phyloP scores from a whole-genome alignment of 1,140 invertebrate genomes.

The Drosophila nasuta region DNA sequence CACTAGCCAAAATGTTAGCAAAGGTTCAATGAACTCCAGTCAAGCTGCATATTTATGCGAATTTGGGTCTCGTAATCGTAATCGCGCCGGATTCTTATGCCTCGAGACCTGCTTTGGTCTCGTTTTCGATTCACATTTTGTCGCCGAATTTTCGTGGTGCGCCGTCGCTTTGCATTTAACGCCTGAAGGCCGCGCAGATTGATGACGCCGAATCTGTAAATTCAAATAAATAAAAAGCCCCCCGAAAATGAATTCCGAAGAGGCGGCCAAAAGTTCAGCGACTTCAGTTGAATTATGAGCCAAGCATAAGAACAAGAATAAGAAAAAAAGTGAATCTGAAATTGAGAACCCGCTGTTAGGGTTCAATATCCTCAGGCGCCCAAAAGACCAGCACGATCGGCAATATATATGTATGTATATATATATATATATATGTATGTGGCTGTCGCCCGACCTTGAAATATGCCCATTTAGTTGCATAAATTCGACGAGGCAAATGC shows the following conservation, averaged over 20 bases:
- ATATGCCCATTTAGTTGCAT: conserved; percentile 72
- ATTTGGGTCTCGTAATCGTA: conserved; percentile 72
- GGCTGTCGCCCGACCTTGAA: conserved; percentile 71
- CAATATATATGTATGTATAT: background rate
- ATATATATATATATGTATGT: background rate
- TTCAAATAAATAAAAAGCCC: conserved; percentile 56
- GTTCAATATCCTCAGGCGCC: conserved; percentile 46
- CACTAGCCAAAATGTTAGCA: conserved; percentile 64
- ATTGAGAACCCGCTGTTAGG: conserved; percentile 69
- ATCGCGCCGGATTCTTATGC: conserved; percentile 28
- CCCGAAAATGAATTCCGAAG: conserved; percentile 34
- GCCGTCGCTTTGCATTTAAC: conserved; percentile 72
- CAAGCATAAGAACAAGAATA: conserved; percentile 22
- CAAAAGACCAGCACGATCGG: conserved; percentile 27
- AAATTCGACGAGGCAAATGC: conserved; percentile 51
- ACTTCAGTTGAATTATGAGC: conserved; percentile 70
- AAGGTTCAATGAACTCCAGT: conserved; percentile 63
- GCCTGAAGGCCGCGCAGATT: conserved; percentile 75
- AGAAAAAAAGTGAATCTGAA: conserved; percentile 77
- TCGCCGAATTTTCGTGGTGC: conserved; percentile 44
- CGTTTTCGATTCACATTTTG: conserved; percentile 60
- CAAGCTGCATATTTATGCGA: conserved; percentile 64
- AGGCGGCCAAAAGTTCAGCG: conserved; percentile 35
- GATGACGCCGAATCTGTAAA: conserved; percentile 62
- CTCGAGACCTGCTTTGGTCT: conserved; percentile 12